Base-by-base conservation (phyloP, 2,888 invertebrate genomes). In the Drosophila melanocephala region DNA sequence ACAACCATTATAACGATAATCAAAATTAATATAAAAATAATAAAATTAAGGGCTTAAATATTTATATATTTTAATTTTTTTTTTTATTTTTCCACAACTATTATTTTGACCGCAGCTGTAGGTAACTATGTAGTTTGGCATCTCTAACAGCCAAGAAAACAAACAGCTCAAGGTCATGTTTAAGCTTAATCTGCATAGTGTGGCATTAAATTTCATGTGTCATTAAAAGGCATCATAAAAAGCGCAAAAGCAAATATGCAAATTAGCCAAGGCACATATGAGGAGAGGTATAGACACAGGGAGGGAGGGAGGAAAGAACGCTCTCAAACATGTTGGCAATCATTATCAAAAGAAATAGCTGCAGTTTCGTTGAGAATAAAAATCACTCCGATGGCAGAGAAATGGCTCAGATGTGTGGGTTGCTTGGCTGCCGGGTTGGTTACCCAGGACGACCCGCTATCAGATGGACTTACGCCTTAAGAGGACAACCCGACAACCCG, bases 211-310 rank as follows among this genome's bases (percentile, higher is more conserved):
- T 86, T 84, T 84, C 76, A 81, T 67, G 74, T 72, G 69, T 51
- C 84, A 88, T 88, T 86, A 86, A 88, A 84, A 83, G 39, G 16
- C 32, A 67, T 32, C 67, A 77, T 83, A 81, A 81, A 87, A 62
- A 67, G 61, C 30, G 63, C 32, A 39, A 79, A 72, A 53, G 65
- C 53, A 70, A 73, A 75, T 56, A 78, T 72, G 84, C 68, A 75
- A 64, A 81, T 74, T 72, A 57, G 30, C 39, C 26, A 33, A 6
- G 35, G 60, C 9, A 35, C 28, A 44, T 32, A 16, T 35, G 7
- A n/a, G n/a, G 26, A 51, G 12, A 33, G n/a, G 42, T 10, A 55
- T 30, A 57, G 16, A 53, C 26, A 70, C 35, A 52, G 33, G 26
- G 32, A 12, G 22, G 16, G 37, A n/a, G 30, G 42, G 6, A 22